Evolutionary conservation across 2,888 invertebrate genomes (phyloP).

Genomic region (Leptinotarsa haldemani): DNA sequence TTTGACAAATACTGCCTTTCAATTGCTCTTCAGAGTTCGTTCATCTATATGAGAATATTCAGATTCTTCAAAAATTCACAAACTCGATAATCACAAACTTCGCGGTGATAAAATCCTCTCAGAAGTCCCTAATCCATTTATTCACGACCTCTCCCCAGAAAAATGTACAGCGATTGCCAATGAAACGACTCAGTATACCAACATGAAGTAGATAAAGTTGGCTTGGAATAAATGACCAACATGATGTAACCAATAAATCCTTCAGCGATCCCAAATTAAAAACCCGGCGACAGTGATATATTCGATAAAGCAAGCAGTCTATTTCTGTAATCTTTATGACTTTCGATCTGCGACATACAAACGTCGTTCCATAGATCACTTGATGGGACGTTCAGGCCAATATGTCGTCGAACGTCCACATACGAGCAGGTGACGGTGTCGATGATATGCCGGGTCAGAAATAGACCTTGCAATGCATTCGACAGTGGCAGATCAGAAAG

Average conservation of each 20-base stretch:
- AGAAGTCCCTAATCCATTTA: neutral
- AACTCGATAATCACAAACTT: neutral
- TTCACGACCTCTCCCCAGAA: neutral
- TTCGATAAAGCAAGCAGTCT: slow-evolving; percentile 42
- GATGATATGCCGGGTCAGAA: slow-evolving; percentile 45
- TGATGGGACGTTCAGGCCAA: slow-evolving; percentile 49
- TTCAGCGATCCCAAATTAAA: slow-evolving; percentile 45
- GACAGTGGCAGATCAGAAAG: neutral
- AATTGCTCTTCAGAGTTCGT: too few species aligned
- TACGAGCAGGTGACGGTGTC: slow-evolving; percentile 52
- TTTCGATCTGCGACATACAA: slow-evolving; percentile 47
- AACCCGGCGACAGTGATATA: slow-evolving; percentile 44
- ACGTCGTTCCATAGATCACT: slow-evolving; percentile 55
- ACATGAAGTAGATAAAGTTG: slow-evolving; percentile 33
- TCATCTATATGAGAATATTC: too few species aligned
- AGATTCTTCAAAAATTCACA: neutral
- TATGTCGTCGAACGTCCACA: slow-evolving; percentile 52
- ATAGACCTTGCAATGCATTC: slow-evolving; percentile 33
- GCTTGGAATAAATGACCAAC: slow-evolving; percentile 42
- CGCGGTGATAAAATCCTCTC: neutral
- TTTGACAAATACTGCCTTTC: too few species aligned
- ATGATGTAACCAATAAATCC: slow-evolving; percentile 47
- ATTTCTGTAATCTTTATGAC: slow-evolving; percentile 47
- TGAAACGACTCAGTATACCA: neutral
- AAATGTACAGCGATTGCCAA: neutral